Percentiles rank a stretch among this genome's conserved stretches.
Evolutionary conservation across 2,113 vertebrate species (phyloP).

Genomic region (Oncorhynchus mykiss): DNA sequence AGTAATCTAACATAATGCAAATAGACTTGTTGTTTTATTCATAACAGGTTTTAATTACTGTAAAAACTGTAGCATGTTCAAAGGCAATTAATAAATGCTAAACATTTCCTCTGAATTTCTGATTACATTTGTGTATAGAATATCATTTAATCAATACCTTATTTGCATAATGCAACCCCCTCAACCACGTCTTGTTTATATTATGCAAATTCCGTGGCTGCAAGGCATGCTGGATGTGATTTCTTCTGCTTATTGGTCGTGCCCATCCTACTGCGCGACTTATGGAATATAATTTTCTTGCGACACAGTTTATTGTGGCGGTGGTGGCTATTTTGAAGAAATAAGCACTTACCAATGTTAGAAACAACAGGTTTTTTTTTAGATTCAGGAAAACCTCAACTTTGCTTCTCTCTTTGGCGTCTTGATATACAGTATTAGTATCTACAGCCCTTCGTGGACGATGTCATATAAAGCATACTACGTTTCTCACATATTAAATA

Average conservation of each 20-base stretch:
- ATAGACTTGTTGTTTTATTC: background rate
- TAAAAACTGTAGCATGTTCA: conserved; percentile 20
- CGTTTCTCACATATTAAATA: conserved; percentile 26
- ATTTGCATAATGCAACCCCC: conserved; percentile 57
- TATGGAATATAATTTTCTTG: background rate
- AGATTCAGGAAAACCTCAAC: too few relatives aligned
- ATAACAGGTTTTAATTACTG: background rate
- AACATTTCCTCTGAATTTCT: conserved; percentile 35
- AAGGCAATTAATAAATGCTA: conserved; percentile 25
- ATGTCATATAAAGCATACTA: background rate
- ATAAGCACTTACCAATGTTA: too few relatives aligned
- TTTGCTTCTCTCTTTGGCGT: background rate
- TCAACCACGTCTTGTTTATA: conserved; percentile 41
- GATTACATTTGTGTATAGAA: conserved; percentile 43
- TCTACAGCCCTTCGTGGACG: too few relatives aligned
- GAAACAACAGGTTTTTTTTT: too few relatives aligned
- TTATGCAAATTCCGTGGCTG: conserved; percentile 43
- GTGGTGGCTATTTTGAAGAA: background rate
- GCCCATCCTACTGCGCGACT: background rate
- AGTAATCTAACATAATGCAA: background rate
- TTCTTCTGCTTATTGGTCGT: background rate
- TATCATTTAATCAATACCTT: conserved; percentile 40
- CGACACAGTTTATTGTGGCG: too few relatives aligned
- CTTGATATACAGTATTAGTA: too few relatives aligned
- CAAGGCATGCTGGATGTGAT: conserved; percentile 30